phyloP scores from a whole-genome alignment of 2,797 vertebrate species.

The Sebastes taczanowskii region DNA sequence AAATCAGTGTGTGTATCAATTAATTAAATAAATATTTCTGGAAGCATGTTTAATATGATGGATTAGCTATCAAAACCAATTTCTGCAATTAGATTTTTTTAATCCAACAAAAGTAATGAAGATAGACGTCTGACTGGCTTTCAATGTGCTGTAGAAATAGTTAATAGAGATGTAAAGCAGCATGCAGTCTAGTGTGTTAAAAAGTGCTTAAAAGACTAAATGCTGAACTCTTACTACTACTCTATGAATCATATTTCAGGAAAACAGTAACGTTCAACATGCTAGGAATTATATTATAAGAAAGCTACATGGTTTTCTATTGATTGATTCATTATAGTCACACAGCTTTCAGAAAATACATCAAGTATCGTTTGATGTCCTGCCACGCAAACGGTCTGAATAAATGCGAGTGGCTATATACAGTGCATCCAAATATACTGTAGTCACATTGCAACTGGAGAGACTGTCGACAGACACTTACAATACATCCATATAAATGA shows the following conservation, averaged over 20 bases:
- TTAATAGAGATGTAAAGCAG: background rate
- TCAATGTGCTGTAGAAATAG: background rate
- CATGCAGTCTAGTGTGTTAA: no score
- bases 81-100: background rate
- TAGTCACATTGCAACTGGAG: background rate
- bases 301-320: background rate
- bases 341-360: background rate
- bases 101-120: background rate
- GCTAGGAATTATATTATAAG: background rate
- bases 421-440: background rate
- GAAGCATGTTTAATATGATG: background rate
- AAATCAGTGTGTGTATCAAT: constrained; percentile 1
- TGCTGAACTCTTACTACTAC: background rate
- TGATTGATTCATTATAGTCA: background rate
- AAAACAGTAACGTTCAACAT: background rate
- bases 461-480: background rate
- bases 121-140: background rate
- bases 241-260: background rate
- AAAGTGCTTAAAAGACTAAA: background rate
- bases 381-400: background rate
- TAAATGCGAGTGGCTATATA: background rate
- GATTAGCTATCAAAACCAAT: constrained; percentile 18
- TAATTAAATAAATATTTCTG: constrained; percentile 1
- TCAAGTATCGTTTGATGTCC: background rate
- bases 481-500: background rate